Conservation (phyloP, 2,797 vertebrate genomes). For the Novumbra hubbsi region DNA sequence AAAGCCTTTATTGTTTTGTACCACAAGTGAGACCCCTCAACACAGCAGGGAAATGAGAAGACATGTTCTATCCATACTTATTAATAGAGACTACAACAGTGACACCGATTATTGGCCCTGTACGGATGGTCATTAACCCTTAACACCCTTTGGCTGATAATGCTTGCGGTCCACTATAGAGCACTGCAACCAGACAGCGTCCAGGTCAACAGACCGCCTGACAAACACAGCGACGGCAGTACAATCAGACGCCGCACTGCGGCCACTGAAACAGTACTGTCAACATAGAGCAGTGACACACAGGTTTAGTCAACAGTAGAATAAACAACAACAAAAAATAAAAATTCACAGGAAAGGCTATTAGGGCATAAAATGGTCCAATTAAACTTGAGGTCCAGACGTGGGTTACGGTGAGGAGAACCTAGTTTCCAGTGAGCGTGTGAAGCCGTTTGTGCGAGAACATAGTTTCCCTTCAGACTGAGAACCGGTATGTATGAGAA, state of each 20-base stretch:
- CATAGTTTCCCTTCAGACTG: background rate
- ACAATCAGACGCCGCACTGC: constrained; percentile 1
- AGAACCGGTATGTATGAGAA: background rate
- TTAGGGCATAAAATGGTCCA: background rate
- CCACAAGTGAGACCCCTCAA: constrained; percentile 25
- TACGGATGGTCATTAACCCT: constrained; percentile 2
- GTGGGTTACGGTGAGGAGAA: no score
- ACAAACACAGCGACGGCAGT: constrained; percentile 28
- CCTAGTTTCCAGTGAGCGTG: background rate
- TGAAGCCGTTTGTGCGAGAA: background rate
- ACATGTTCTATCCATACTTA: constrained; percentile 22
- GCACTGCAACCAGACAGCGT: constrained; percentile 46
- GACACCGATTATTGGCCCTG: constrained; percentile 24
- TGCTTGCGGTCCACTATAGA: constrained; percentile 15
- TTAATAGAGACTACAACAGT: constrained; percentile 19
- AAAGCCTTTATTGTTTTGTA: constrained; percentile 30
- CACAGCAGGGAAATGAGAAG: constrained; percentile 33
- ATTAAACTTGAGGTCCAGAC: no score
- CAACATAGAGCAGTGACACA: background rate
- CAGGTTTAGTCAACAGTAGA: constrained; percentile 5
- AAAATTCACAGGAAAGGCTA: background rate
- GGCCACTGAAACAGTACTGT: background rate
- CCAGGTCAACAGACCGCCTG: constrained; percentile 38
- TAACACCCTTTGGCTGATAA: constrained; percentile 1
- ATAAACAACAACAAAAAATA: no score